Percentiles rank a stretch among this genome's conserved stretches.
These are phyloP conservation scores for Leptura quadrifasciata DNA, from an alignment of 2,888 invertebrate species.

Conservation along the genomic window DNA sequence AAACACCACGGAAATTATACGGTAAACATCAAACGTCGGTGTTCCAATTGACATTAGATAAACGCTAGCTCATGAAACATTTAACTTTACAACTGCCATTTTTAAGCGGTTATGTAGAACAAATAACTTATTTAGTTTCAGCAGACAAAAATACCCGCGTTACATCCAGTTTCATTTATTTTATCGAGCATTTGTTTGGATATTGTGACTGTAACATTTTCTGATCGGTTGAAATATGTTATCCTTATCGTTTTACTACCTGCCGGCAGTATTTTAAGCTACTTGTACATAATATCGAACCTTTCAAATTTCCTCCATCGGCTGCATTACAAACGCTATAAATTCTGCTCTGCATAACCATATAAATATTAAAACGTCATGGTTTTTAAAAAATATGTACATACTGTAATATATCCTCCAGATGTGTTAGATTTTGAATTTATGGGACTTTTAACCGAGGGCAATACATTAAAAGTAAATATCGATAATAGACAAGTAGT, in stretches of 20 bases:
- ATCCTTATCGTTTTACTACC: not conserved
- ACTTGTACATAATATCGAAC: not conserved
- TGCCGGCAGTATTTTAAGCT: not conserved
- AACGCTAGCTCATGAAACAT: no score
- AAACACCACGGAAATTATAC: no score
- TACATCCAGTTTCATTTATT: no score
- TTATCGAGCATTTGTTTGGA: no score
- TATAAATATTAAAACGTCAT: constrained; percentile 10
- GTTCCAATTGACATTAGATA: no score
- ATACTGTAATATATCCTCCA: not conserved
- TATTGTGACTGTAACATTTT: no score
- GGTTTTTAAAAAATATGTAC: constrained; percentile 10
- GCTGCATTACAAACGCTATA: not conserved
- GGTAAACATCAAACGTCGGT: no score
- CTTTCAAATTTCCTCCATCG: not conserved
- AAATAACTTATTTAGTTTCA: no score
- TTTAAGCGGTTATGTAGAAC: no score
- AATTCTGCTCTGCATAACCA: not conserved
- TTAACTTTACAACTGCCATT: no score
- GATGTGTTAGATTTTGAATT: constrained; percentile 10
- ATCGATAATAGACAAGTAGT: constrained; percentile 38
- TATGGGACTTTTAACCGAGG: constrained; percentile 15
- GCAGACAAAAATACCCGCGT: no score
- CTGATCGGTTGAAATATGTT: not conserved
- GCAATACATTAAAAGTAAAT: constrained; percentile 34